Evolutionary conservation across 2,113 vertebrate genomes (phyloP).

Genomic region (Lagopus leucura): DNA sequence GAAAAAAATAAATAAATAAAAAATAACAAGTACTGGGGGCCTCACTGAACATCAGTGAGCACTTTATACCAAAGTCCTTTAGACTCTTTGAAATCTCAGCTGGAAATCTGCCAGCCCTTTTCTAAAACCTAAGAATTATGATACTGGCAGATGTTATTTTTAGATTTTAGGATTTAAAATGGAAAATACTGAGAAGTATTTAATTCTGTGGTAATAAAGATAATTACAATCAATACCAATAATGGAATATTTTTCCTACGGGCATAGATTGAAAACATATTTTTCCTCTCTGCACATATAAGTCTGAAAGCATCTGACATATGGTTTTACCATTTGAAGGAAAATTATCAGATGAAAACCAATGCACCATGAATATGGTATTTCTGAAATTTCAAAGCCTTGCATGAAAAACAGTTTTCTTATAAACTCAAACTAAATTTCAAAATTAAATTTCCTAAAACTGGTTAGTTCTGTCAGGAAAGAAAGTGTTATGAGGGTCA

Average conservation of each 20-base stretch:
- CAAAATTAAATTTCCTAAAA: neutral
- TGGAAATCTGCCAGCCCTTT: neutral
- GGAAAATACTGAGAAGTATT: neutral
- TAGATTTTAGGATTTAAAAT: neutral
- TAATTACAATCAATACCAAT: neutral
- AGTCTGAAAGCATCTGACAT: neutral
- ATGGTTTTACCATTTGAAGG: neutral
- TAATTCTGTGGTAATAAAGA: neutral
- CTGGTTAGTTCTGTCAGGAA: neutral
- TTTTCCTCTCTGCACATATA: neutral
- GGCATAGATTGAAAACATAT: neutral
- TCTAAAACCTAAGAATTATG: neutral
- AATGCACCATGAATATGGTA: neutral
- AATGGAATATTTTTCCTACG: neutral
- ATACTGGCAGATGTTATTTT: neutral
- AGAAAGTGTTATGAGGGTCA: neutral
- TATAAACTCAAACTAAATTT: neutral
- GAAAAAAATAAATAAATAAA: neutral
- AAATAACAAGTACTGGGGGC: rapidly evolving
- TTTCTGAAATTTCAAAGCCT: neutral
- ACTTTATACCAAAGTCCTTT: neutral
- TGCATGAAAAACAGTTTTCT: neutral
- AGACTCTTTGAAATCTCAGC: neutral
- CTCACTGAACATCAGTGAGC: neutral
- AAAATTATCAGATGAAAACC: neutral